Evolutionary conservation across 1,140 invertebrate genomes (phyloP).

Genomic region (Acromyrmex heyeri): DNA sequence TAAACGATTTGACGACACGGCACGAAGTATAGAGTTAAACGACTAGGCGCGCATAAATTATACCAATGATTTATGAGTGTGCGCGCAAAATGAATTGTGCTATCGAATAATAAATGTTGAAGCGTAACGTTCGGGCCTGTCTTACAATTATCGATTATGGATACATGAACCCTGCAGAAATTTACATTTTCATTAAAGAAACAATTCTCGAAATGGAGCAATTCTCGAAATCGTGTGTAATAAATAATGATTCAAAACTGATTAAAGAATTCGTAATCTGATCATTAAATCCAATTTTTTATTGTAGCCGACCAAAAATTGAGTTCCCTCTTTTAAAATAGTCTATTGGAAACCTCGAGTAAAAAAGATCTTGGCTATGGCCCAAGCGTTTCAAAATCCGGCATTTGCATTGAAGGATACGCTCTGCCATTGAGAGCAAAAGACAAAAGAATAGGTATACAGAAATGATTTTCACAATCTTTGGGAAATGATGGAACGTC

Average conservation of each 20-base stretch:
- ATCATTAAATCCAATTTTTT: not conserved
- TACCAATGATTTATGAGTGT: conserved; percentile 34
- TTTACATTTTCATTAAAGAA: not conserved
- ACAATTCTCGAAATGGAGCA: not conserved
- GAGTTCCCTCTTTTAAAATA: not conserved
- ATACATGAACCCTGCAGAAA: not conserved
- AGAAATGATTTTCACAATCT: conserved; percentile 49
- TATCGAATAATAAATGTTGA: conserved; percentile 7
- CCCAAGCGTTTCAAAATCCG: not conserved
- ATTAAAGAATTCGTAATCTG: not conserved
- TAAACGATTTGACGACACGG: conserved; percentile 21
- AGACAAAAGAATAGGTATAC: conserved; percentile 24
- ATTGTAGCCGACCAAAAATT: not conserved
- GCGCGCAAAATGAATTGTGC: not conserved
- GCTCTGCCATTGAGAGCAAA: not conserved
- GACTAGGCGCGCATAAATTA: conserved; percentile 31
- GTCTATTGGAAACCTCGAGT: not conserved
- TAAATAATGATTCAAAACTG: not conserved
- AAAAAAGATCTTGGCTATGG: not conserved
- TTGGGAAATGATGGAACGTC: not conserved
- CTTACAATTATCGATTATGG: not conserved
- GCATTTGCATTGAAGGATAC: not conserved
- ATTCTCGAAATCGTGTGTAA: not conserved
- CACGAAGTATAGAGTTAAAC: not conserved
- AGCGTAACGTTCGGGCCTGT: not conserved